Conservation (phyloP, 2,888 invertebrate species). For the Patella depressa region DNA sequence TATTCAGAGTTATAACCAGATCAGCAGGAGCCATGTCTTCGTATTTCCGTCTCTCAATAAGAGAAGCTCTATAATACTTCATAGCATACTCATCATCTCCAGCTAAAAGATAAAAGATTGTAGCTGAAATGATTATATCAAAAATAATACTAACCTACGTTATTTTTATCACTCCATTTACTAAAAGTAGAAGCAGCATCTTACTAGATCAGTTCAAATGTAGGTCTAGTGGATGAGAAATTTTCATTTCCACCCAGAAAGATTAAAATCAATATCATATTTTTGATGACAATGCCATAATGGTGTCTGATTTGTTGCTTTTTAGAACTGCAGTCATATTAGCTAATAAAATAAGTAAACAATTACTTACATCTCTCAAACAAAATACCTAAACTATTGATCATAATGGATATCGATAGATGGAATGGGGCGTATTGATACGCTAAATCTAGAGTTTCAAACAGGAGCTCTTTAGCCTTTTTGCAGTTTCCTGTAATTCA, state of each 20-base stretch:
- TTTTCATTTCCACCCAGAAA: too few species aligned
- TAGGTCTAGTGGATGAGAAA: too few species aligned
- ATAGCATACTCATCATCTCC: constrained; percentile 24
- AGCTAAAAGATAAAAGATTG: constrained; percentile 13
- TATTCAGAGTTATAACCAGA: constrained; percentile 29
- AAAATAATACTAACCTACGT: too few species aligned
- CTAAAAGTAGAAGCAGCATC: too few species aligned
- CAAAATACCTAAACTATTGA: constrained; percentile 36
- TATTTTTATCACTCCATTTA: too few species aligned
- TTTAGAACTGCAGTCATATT: not conserved
- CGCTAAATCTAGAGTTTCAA: constrained; percentile 27
- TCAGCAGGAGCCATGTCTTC: constrained; percentile 25
- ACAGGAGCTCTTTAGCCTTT: constrained; percentile 23
- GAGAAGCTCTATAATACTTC: constrained; percentile 26
- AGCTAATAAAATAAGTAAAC: not conserved
- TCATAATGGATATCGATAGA: constrained; percentile 30
- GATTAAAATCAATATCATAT: too few species aligned
- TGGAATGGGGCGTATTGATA: constrained; percentile 28
- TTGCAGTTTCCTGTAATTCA: constrained; percentile 22
- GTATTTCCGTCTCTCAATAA: constrained; percentile 30
- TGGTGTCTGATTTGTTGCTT: not conserved
- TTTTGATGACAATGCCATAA: too few species aligned
- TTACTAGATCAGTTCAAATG: too few species aligned
- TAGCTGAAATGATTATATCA: too few species aligned
- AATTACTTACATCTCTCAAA: constrained; percentile 33